Conservation (phyloP, 2,113 vertebrate genomes). For the Paratilapia polleni region DNA sequence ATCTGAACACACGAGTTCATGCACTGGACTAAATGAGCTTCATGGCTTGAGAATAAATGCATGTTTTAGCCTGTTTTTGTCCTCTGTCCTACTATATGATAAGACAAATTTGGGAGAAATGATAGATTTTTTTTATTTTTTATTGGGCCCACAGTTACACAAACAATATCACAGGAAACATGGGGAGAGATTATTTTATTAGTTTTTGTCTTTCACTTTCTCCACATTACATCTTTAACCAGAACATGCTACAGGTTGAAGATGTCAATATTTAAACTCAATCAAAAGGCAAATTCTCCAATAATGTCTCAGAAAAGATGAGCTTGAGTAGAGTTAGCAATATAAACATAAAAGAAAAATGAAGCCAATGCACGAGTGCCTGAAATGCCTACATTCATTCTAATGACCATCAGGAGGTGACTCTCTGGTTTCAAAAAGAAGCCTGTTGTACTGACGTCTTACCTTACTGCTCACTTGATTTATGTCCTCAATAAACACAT, state of each 20-base stretch:
- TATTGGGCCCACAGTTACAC: too few species aligned
- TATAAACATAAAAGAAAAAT: not conserved
- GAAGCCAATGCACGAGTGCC: not conserved
- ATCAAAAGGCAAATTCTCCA: not conserved
- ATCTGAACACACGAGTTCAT: not conserved
- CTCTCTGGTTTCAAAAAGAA: not conserved
- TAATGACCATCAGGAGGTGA: not conserved
- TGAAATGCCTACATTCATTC: not conserved
- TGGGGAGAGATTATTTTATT: too few species aligned
- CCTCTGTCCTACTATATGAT: not conserved
- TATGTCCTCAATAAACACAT: not conserved
- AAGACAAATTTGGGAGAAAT: not conserved
- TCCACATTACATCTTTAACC: not conserved
- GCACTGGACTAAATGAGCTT: not conserved
- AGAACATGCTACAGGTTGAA: not conserved
- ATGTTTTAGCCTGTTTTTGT: not conserved
- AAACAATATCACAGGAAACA: too few species aligned
- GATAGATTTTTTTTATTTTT: too few species aligned
- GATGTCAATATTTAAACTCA: not conserved
- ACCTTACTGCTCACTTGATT: not conserved
- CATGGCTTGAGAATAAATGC: not conserved
- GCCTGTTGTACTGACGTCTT: not conserved
- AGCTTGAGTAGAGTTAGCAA: not conserved
- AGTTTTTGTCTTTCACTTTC: not conserved
- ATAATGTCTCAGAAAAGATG: not conserved